Evolutionary conservation across 2,888 invertebrate genomes (phyloP).

Genomic region (Hyposoter didymator): DNA sequence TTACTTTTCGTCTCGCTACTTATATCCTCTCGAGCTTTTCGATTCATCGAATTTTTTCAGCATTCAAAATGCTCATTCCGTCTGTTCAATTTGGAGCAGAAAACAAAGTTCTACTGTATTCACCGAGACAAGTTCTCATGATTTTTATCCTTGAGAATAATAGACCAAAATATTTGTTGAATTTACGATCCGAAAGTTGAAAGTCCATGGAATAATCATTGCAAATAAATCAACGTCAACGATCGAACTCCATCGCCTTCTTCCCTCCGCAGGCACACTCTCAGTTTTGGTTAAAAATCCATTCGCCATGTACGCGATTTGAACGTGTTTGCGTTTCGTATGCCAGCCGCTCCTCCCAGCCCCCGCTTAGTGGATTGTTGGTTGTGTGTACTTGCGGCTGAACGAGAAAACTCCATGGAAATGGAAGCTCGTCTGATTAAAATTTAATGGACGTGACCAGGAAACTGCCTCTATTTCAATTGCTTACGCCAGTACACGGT

Average conservation of each 20-base stretch:
- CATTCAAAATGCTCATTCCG: conserved; percentile 25
- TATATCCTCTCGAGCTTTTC: background rate
- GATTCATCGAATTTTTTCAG: conserved; percentile 38
- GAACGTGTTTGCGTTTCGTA: conserved; percentile 51
- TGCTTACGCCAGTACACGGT: background rate
- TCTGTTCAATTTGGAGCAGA: background rate
- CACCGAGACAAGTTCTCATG: background rate
- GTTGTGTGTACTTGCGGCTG: background rate
- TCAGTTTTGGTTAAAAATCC: conserved; percentile 47
- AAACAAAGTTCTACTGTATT: conserved; percentile 6
- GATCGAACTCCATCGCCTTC: background rate
- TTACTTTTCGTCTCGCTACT: conserved; percentile 17
- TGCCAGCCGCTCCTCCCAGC: background rate
- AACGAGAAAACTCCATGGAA: conserved; percentile 30
- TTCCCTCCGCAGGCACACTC: conserved; percentile 12
- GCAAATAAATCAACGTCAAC: background rate
- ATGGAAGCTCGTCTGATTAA: conserved; percentile 45
- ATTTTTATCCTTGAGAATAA: background rate
- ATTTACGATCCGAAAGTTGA: background rate
- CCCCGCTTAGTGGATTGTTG: background rate
- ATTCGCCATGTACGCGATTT: conserved; percentile 13
- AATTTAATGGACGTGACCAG: conserved; percentile 63
- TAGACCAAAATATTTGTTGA: conserved; percentile 11
- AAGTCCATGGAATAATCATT: background rate
- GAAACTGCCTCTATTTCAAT: conserved; percentile 44